Base-by-base conservation (phyloP, 2,113 vertebrate species). In the Mirounga angustirostris region DNA sequence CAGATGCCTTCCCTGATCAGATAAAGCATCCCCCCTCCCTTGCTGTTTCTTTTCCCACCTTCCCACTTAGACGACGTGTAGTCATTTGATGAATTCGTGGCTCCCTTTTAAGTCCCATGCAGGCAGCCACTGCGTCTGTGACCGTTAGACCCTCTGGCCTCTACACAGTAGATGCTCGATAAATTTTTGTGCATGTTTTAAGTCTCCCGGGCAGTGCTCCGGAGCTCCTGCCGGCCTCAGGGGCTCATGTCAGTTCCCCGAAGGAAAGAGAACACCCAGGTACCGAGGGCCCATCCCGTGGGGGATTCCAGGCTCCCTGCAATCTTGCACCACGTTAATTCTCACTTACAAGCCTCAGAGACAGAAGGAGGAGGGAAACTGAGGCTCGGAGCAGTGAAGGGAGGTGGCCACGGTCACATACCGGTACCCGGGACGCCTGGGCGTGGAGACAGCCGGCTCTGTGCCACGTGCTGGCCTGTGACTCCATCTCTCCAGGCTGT, bases 371-470 rank as follows among this genome's bases (percentile, higher is more conserved):
- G 9, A 36, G 71, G 86, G 59, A 84, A 73, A 58, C 56, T 6
- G 40, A 93, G 90, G 84, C 50, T 52, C 18, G 5, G 65, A 69
- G 54, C 46, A 30, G 19, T 12, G 15, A 82, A 79, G 43, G 52
- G 30, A 26, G 19, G 40, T n/a, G 69, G 19, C 40, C 52, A 13
- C 0, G 1, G 22, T 54, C 67, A 58, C 18, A 61, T 0, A 0
- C 21, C 33, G 18, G 58, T 3, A 81, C 71, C 43, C 52, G 1
- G 59, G 67, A 86, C 54, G 33, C 84, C 71, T 24, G 58, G 18
- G 46, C n/a, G 30, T 4, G 28, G 69, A 67, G 50, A 67, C 15
- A 0, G 22, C 0, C 0, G 54, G n/a, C 89, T 30, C n/a, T 3
- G 21, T 18, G 93, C 87, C 79, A 21, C 50, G 19, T 19, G 52